Evolutionary conservation across 2,113 vertebrate species (phyloP).

Genomic region (Bufo bufo): DNA sequence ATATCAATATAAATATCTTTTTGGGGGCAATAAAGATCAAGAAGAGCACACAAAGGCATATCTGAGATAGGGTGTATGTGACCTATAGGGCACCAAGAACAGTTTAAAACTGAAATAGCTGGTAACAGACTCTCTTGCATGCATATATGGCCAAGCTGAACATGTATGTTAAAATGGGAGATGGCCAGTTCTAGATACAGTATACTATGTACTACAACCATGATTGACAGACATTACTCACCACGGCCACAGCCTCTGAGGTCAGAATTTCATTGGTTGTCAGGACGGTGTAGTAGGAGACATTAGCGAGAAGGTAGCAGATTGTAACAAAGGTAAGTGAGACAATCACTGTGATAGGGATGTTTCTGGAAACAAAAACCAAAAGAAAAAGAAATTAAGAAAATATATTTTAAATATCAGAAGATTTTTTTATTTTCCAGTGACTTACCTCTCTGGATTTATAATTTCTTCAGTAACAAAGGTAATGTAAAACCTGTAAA

Average conservation of each 20-base stretch:
- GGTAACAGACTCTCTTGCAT: too few relatives aligned
- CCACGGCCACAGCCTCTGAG: conserved; percentile 74
- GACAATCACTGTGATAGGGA: conserved; percentile 71
- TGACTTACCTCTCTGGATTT: conserved; percentile 82
- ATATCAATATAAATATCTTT: too few relatives aligned
- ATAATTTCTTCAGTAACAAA: conserved; percentile 86
- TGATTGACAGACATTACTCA: conserved; percentile 53
- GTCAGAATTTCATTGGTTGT: conserved; percentile 67
- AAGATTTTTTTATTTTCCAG: too few relatives aligned
- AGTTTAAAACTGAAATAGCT: too few relatives aligned
- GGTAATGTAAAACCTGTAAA: conserved; percentile 82
- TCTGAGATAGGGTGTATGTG: too few relatives aligned
- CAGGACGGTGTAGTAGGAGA: conserved; percentile 72
- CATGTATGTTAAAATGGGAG: too few relatives aligned
- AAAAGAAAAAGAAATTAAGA: not conserved
- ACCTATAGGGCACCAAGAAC: too few relatives aligned
- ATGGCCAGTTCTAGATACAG: too few relatives aligned
- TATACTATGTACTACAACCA: too few relatives aligned
- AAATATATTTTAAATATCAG: not conserved
- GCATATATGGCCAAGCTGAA: too few relatives aligned
- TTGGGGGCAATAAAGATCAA: too few relatives aligned
- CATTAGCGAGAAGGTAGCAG: conserved; percentile 72
- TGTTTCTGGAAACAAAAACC: conserved; percentile 63
- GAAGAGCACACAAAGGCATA: too few relatives aligned
- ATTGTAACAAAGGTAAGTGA: conserved; percentile 67